These are phyloP conservation scores for Stenolophus ochropezus DNA, from an alignment of 2,888 invertebrate species.

Conservation along the genomic window DNA sequence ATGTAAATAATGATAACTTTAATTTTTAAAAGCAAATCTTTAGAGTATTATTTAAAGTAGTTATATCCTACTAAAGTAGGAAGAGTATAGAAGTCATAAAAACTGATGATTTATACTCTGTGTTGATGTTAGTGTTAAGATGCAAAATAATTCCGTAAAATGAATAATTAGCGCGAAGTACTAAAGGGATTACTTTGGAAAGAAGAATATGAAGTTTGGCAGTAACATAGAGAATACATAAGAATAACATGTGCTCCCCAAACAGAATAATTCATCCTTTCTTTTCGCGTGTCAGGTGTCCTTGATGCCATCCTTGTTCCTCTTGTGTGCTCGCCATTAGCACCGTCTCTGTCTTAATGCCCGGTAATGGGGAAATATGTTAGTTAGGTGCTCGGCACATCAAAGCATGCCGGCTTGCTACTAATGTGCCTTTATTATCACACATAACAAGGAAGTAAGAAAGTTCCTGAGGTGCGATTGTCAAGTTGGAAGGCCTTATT, in stretches of 20 bases:
- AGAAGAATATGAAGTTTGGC: slow-evolving; percentile 30
- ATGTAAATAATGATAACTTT: no score
- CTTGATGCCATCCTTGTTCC: slow-evolving; percentile 46
- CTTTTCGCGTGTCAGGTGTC: slow-evolving; percentile 42
- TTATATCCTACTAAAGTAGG: no score
- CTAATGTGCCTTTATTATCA: slow-evolving; percentile 59
- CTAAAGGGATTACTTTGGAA: slow-evolving; percentile 20
- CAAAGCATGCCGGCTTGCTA: slow-evolving; percentile 45
- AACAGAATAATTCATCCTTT: slow-evolving; percentile 57
- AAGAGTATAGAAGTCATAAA: not conserved
- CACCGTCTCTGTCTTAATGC: slow-evolving; percentile 51
- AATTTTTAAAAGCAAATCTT: no score
- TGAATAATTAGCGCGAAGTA: slow-evolving; percentile 22
- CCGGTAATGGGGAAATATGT: slow-evolving; percentile 56
- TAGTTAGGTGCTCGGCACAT: slow-evolving; percentile 52
- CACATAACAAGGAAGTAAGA: slow-evolving; percentile 59
- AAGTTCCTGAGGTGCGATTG: slow-evolving; percentile 59
- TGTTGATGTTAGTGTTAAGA: slow-evolving; percentile 11
- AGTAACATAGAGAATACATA: slow-evolving; percentile 50
- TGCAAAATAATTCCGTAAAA: slow-evolving; percentile 40
- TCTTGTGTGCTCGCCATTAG: slow-evolving; percentile 27
- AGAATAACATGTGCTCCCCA: slow-evolving; percentile 35
- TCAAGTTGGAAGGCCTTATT: slow-evolving; percentile 65
- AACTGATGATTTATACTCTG: not conserved
- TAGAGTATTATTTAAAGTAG: no score